Percentiles rank a stretch among this genome's conserved stretches.
These are phyloP conservation scores for Apodemia zela DNA, from an alignment of 2,888 invertebrate species.

Conservation along the genomic window DNA sequence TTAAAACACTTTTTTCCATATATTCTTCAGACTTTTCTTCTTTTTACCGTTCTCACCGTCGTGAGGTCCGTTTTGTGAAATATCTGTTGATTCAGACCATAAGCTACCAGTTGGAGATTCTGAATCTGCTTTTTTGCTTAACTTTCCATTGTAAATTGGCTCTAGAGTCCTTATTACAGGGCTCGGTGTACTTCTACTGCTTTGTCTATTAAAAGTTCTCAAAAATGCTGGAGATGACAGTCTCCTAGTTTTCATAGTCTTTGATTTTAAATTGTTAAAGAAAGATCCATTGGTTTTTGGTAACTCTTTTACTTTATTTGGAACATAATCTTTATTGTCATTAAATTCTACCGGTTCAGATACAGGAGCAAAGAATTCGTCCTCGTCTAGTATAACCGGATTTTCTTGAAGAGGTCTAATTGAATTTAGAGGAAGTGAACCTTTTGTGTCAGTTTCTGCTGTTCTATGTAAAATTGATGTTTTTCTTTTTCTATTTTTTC, in stretches of 20 bases:
- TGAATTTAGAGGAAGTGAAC: constrained; percentile 49
- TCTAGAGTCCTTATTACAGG: constrained; percentile 56
- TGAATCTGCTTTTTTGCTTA: constrained; percentile 58
- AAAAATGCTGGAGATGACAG: constrained; percentile 82
- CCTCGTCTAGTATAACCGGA: constrained; percentile 78
- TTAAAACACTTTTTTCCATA: constrained; percentile 90
- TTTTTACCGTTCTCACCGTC: constrained; percentile 60
- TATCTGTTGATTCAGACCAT: constrained; percentile 72
- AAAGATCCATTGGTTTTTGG: constrained; percentile 72
- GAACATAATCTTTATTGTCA: constrained; percentile 33
- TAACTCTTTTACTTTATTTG: constrained; percentile 46
- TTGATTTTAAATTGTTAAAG: constrained; percentile 67
- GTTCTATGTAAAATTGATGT: constrained; percentile 61
- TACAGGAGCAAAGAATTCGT: constrained; percentile 73
- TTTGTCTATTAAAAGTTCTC: constrained; percentile 77
- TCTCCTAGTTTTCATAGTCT: constrained; percentile 74
- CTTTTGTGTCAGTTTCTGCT: constrained; percentile 53
- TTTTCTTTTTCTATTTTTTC: constrained; percentile 73
- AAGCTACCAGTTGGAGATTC: constrained; percentile 71
- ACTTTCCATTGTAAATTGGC: constrained; percentile 60
- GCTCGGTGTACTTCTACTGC: constrained; percentile 64
- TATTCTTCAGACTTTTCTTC: constrained; percentile 87
- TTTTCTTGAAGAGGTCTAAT: constrained; percentile 68
- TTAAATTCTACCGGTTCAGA: constrained; percentile 65
- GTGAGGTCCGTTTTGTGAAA: constrained; percentile 61